Percentiles rank a stretch among this genome's conserved stretches.
These are phyloP conservation scores for mouse (Mus musculus) DNA, from an alignment of 2,113 vertebrate species.

Conservation along the genomic window GRCm39 chr6:23850001-23850500, in stretches of 20 bases:
- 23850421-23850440: neutral
- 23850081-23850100: neutral
- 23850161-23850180: neutral
- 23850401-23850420: neutral
- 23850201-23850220: neutral
- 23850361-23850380: neutral
- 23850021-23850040: neutral
- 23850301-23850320: neutral
- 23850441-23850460: neutral
- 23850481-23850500: neutral
- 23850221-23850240: neutral
- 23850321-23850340: neutral
- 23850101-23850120: neutral
- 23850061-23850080: neutral
- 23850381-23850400: neutral
- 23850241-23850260: constrained; percentile 7
- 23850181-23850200: neutral
- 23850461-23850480: neutral
- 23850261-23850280: constrained; percentile 2
- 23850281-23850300: constrained; percentile 43
- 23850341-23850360: neutral
- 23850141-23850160: neutral
- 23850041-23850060: neutral
- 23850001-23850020: constrained; percentile 26
- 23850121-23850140: neutral